Conservation (phyloP, 2,113 vertebrate genomes). For the Psophia crepitans region DNA sequence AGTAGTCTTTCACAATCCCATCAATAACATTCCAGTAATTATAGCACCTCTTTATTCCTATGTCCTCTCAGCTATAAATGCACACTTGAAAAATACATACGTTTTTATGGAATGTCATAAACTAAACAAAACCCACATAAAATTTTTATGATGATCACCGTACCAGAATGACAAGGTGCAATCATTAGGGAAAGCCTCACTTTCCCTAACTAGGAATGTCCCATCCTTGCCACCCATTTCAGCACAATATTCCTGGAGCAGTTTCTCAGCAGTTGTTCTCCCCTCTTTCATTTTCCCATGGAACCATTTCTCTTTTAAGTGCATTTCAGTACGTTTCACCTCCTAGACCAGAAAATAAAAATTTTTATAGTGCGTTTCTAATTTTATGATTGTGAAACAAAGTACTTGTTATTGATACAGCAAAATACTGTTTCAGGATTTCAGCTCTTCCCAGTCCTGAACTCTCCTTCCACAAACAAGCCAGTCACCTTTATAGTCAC, state of each 20-base stretch:
- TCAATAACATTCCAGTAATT: not conserved
- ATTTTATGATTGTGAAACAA: not conserved
- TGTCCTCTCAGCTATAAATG: not conserved
- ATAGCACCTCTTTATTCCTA: not conserved
- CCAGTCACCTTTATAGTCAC: not conserved
- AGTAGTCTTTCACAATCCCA: not conserved
- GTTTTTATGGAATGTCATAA: not conserved
- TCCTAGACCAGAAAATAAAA: conserved; percentile 55
- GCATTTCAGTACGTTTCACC: conserved; percentile 76
- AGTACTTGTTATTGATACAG: not conserved
- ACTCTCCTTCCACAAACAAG: not conserved
- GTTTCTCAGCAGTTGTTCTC: conserved; percentile 83
- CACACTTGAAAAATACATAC: not conserved
- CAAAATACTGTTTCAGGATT: not conserved
- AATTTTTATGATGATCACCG: not conserved
- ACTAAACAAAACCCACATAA: not conserved
- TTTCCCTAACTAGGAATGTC: conserved; percentile 91
- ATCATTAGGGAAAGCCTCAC: conserved; percentile 81
- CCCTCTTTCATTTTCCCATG: conserved; percentile 87
- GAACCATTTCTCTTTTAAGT: conserved; percentile 89
- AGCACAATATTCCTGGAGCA: conserved; percentile 88
- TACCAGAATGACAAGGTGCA: conserved; percentile 97
- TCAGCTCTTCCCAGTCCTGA: not conserved
- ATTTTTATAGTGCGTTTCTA: not conserved
- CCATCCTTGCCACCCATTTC: conserved; percentile 87